Conservation (phyloP, 2,888 invertebrate species). For the Prenolepis imparis region DNA sequence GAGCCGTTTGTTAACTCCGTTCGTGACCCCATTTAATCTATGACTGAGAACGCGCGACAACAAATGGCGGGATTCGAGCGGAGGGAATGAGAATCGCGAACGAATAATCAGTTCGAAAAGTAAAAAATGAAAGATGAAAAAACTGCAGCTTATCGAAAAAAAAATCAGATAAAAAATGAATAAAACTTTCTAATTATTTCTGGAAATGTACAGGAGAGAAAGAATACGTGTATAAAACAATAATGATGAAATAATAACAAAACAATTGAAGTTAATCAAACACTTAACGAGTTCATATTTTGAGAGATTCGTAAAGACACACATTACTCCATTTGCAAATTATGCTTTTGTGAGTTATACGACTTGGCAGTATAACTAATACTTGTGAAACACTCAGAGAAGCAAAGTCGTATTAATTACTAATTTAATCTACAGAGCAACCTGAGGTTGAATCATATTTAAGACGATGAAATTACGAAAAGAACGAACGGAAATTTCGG, state of each 20-base stretch:
- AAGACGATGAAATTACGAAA: slow-evolving; percentile 26
- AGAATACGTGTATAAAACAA: slow-evolving; percentile 3
- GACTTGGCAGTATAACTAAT: slow-evolving; percentile 7
- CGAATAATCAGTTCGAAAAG: slow-evolving; percentile 10
- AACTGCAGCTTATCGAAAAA: not conserved
- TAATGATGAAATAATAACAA: not conserved
- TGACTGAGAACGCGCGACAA: slow-evolving; percentile 24
- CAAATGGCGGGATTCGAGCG: slow-evolving; percentile 13
- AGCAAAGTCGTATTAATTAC: slow-evolving; percentile 37
- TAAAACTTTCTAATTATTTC: slow-evolving; percentile 1
- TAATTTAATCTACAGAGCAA: slow-evolving; percentile 11
- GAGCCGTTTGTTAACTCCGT: slow-evolving; percentile 37
- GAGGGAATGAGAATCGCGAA: slow-evolving; percentile 10
- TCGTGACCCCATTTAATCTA: slow-evolving; percentile 24
- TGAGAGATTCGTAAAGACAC: not conserved
- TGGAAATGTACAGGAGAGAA: not conserved
- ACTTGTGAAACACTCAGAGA: slow-evolving; percentile 44
- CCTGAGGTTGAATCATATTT: slow-evolving; percentile 37
- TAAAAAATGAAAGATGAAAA: slow-evolving; percentile 10
- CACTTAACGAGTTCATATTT: slow-evolving; percentile 16
- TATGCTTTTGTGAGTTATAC: not conserved
- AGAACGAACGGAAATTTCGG: slow-evolving; percentile 6
- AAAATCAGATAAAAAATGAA: not conserved
- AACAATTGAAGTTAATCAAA: slow-evolving; percentile 36
- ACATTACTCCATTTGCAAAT: slow-evolving; percentile 37